Evolutionary conservation across 2,888 invertebrate species (phyloP), one percentile per base, ranked within the genome.

Genomic region (Caenorhabditis sp.): DNA sequence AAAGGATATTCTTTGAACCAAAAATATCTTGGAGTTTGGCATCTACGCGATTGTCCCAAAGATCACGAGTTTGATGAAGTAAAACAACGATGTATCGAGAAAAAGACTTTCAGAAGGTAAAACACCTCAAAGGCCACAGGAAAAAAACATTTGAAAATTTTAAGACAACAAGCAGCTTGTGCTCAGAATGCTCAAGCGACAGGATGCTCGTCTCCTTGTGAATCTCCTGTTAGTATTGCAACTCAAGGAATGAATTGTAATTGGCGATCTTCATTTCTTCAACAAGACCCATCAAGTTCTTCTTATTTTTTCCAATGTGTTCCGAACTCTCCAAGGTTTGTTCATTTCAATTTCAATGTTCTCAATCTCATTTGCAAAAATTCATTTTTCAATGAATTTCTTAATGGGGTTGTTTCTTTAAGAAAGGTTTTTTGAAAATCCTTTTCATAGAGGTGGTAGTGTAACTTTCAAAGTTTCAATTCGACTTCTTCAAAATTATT

Each of bases 261-360:
- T 64, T 87, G 87, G 87, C 67, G 79, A 57, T 68, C 78, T 0
- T 77, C 86, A 0, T 14, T 69, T 1, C 77, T 87, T 4, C 75
- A 83, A 43, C 58, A 74, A 24, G 84, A 83, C 58, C 70, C 82
- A 1, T 53, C 64, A 23, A 78, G 74, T 64, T 73, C 68, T 51
- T 62, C 71, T 12, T 76, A 81, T 67, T 87, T 87, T 68, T 73
- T 87, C 26, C 86, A 87, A 64, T 87, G 87, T 64, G 79, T 83
- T 4, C 82, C 81, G 26, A 71, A 69, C 31, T 79, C 79, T 19
- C 63, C 82, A 43, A 81, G 76, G 83, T 81, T 65, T 23, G 19
- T 23, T 53, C 5, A 31, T 6, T 6, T 10, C 5, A 10, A 31
- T 31, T 4, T 31, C 31, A 31, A n/a, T n/a, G n/a, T n/a, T n/a